phyloP scores from a whole-genome alignment of 2,113 vertebrate genomes.

The Catharus bicknelli region DNA sequence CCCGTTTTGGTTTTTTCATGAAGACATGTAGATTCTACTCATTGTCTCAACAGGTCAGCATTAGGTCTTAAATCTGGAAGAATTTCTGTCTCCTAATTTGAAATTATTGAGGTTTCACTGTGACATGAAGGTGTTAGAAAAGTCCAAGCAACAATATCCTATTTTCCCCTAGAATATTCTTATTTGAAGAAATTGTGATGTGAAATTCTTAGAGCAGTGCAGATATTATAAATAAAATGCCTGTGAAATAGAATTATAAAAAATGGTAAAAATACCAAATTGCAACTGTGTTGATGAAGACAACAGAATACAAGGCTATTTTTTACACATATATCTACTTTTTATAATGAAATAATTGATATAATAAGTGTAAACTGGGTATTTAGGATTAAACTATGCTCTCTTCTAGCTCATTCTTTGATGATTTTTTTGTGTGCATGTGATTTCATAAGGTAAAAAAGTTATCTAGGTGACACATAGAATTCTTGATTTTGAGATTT shows the following conservation, averaged over 20 bases:
- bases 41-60: background rate
- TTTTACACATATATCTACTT: background rate
- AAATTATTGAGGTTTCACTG: background rate
- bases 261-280: background rate
- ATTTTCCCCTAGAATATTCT: background rate
- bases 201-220: background rate
- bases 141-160: background rate
- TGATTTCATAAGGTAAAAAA: background rate
- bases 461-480: background rate
- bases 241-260: background rate
- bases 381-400: background rate
- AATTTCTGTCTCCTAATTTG: background rate
- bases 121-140: background rate
- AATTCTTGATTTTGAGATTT: background rate
- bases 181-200: background rate
- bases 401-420: background rate
- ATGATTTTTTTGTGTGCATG: background rate
- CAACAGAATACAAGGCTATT: background rate
- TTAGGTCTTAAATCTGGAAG: background rate
- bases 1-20: fast-evolving
- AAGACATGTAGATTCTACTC: background rate
- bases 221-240: background rate
- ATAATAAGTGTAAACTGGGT: background rate
- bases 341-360: background rate
- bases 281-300: background rate